phyloP scores from a whole-genome alignment of 2,113 vertebrate species.

The Oncorhynchus clarkii region DNA sequence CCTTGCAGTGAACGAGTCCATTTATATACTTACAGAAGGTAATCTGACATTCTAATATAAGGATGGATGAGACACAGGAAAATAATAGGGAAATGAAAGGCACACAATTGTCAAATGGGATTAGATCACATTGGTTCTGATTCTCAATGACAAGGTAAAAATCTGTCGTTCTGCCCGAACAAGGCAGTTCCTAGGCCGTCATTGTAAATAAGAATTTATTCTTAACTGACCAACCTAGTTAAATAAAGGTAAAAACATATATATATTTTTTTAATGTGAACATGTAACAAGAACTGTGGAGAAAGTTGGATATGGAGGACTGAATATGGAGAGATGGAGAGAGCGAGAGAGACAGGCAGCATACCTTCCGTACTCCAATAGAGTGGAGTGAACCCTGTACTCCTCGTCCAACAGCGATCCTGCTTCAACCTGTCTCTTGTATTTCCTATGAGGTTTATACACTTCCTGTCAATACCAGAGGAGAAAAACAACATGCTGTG shows the following conservation, averaged over 20 bases:
- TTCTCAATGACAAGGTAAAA: neutral
- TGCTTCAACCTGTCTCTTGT: conserved; percentile 84
- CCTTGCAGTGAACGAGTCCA: neutral
- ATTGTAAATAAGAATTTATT: too few species aligned
- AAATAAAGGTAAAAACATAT: too few species aligned
- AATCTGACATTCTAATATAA: conserved; percentile 45
- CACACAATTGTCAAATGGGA: neutral
- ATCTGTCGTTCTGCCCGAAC: too few species aligned
- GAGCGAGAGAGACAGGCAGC: conserved; percentile 12
- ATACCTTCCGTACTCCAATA: conserved; percentile 94
- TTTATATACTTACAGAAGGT: conserved; percentile 56
- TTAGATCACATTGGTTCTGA: too few species aligned
- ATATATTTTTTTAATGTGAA: neutral
- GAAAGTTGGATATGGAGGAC: neutral
- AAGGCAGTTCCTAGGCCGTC: too few species aligned
- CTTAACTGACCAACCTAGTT: too few species aligned
- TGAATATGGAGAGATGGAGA: neutral
- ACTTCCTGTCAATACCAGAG: conserved; percentile 74
- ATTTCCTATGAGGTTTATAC: conserved; percentile 93
- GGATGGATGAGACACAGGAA: neutral
- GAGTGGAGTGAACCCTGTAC: conserved; percentile 90
- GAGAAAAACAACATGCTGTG: neutral
- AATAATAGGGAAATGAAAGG: neutral
- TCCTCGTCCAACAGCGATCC: conserved; percentile 87
- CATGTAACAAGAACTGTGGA: neutral